These are phyloP conservation scores for Craniophora ligustri DNA, from an alignment of 2,888 invertebrate species.

Conservation along the genomic window DNA sequence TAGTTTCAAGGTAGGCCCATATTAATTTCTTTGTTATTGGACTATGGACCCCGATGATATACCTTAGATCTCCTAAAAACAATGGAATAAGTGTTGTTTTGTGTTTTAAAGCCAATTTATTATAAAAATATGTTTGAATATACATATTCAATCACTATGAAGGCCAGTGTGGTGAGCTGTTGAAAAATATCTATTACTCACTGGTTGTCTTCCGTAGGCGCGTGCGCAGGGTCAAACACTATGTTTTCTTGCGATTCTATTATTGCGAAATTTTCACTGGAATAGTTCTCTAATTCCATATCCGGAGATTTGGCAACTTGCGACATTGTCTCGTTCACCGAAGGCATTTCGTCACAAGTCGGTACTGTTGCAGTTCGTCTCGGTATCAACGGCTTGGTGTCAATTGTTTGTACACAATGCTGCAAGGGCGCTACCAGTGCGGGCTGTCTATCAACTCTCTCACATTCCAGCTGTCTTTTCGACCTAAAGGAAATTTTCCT, in stretches of 20 bases:
- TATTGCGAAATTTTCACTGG: constrained; percentile 40
- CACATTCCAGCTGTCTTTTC: constrained; percentile 50
- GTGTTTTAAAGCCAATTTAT: no score
- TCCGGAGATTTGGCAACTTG: constrained; percentile 56
- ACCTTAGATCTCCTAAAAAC: no score
- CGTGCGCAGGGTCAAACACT: constrained; percentile 50
- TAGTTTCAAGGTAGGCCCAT: no score
- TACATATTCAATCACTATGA: not conserved
- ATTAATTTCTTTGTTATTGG: no score
- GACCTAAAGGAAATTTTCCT: constrained; percentile 59
- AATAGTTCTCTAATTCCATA: constrained; percentile 41
- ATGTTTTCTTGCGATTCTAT: constrained; percentile 42
- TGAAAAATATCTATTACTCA: constrained; percentile 48
- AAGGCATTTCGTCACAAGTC: constrained; percentile 52
- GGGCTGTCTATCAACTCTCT: constrained; percentile 39
- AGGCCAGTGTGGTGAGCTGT: constrained; percentile 11
- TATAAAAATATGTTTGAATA: no score
- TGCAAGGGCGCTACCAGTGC: constrained; percentile 18
- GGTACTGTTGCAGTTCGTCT: constrained; percentile 39
- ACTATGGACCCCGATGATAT: no score
- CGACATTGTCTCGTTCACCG: constrained; percentile 41
- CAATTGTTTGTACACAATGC: constrained; percentile 35
- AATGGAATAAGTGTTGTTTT: no score
- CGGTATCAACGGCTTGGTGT: constrained; percentile 11
- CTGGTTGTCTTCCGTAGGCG: constrained; percentile 51